phyloP scores from a whole-genome alignment of 2,888 invertebrate species.

The Molorchus minor region DNA sequence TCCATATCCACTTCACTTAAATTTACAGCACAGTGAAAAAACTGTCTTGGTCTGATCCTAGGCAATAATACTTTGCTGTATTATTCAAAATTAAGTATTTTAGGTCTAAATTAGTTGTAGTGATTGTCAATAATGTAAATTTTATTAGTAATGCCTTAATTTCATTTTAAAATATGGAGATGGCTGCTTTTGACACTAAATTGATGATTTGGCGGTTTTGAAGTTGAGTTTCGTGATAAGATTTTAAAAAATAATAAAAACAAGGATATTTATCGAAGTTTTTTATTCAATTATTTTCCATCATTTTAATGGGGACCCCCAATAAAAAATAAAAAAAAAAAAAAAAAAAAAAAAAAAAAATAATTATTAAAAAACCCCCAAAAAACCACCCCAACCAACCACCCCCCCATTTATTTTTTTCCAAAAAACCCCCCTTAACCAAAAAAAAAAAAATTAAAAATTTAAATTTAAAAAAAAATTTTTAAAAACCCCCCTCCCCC shows the following conservation, averaged over 20 bases:
- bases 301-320: no score
- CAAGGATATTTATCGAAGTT: background rate
- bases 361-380: no score
- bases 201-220: background rate
- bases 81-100: conserved; percentile 4
- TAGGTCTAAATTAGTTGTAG: background rate
- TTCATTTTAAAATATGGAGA: conserved; percentile 1
- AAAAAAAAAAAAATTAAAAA: no score
- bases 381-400: no score
- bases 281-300: no score
- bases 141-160: background rate
- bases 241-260: background rate
- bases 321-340: no score
- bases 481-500: no score
- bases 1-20: background rate
- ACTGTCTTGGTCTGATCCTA: background rate
- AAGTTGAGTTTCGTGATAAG: background rate
- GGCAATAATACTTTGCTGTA: background rate
- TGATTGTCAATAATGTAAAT: background rate
- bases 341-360: no score
- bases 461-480: no score
- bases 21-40: background rate
- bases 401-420: no score
- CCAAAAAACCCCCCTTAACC: no score
- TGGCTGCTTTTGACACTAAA: conserved; percentile 1